phyloP scores from a whole-genome alignment of 2,888 invertebrate genomes.

The Seladonia tumulorum region DNA sequence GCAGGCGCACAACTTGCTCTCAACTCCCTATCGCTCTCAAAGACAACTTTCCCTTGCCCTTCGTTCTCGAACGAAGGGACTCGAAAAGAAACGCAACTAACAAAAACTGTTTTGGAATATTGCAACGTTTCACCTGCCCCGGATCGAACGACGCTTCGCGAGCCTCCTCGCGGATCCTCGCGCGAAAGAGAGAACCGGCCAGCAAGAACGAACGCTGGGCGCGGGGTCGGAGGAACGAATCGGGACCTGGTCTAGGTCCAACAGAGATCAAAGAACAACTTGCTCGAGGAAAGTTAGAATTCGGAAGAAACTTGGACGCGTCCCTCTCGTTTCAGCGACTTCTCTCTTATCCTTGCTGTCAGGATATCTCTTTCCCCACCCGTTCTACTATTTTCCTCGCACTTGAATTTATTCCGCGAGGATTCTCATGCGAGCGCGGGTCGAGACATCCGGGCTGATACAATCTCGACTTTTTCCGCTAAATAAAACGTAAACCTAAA shows the following conservation, averaged over 20 bases:
- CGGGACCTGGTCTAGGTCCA: slow-evolving; percentile 25
- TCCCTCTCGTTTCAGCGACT: slow-evolving; percentile 7
- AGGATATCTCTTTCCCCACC: background rate
- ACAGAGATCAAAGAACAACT: slow-evolving; percentile 67
- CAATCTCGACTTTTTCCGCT: slow-evolving; percentile 56
- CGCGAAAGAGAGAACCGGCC: background rate
- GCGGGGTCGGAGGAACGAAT: slow-evolving; percentile 6
- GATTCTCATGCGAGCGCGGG: slow-evolving; percentile 49
- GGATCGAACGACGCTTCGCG: slow-evolving; percentile 53
- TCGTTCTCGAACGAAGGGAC: slow-evolving; percentile 42
- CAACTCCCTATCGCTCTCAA: slow-evolving; percentile 60
- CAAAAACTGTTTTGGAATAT: slow-evolving; percentile 77
- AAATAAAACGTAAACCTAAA: slow-evolving; percentile 60
- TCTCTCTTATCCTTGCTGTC: slow-evolving; percentile 3
- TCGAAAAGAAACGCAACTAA: slow-evolving; percentile 39
- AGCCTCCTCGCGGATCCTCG: slow-evolving; percentile 5
- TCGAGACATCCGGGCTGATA: slow-evolving; percentile 66
- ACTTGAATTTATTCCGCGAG: slow-evolving; percentile 27
- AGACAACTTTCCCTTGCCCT: slow-evolving; percentile 55
- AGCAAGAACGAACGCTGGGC: background rate
- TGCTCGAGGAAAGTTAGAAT: slow-evolving; percentile 54
- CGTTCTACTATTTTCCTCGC: background rate
- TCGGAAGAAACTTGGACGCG: slow-evolving; percentile 59
- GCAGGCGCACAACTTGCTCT: slow-evolving; percentile 24
- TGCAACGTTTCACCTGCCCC: slow-evolving; percentile 80